A percentile compares a stretch with the other conserved stretches of the same genome.
These are phyloP conservation scores for Pangasius sanitwongsei DNA, from an alignment of 2,797 vertebrate genomes.

Conservation along the genomic window DNA sequence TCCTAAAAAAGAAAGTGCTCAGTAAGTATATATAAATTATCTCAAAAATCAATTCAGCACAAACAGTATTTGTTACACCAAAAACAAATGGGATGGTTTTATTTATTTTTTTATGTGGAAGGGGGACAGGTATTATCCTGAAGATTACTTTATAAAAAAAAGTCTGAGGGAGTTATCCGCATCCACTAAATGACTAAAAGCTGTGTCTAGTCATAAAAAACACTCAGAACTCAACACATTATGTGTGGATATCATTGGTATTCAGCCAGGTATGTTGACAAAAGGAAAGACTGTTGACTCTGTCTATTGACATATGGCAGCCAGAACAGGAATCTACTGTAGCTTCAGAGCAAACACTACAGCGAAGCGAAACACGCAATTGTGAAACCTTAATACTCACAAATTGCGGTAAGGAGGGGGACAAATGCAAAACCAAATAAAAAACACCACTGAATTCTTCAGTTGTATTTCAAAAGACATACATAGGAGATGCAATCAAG, in stretches of 20 bases:
- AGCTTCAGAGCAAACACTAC: background rate
- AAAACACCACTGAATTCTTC: conserved; percentile 21
- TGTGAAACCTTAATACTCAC: background rate
- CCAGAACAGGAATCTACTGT: conserved; percentile 1
- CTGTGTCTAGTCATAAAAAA: background rate
- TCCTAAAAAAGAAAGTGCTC: background rate
- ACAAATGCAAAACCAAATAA: background rate
- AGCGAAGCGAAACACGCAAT: background rate
- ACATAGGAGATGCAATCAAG: conserved; percentile 78
- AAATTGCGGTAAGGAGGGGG: background rate
- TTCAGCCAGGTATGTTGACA: conserved; percentile 39
- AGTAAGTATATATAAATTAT: background rate
- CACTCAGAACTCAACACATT: background rate
- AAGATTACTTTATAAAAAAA: background rate
- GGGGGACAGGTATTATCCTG: background rate
- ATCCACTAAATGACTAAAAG: conserved; percentile 1
- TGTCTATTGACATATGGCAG: conserved; percentile 37
- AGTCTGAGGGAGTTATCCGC: background rate
- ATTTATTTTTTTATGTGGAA: background rate
- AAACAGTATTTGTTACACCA: background rate
- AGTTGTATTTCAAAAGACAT: conserved; percentile 75
- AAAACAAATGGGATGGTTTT: background rate
- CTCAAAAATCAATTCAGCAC: background rate
- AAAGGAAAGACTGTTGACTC: conserved; percentile 46
- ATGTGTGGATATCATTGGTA: background rate